These are phyloP conservation scores for Ellobius talpinus DNA, from an alignment of 2,113 vertebrate genomes.

Conservation along the genomic window DNA sequence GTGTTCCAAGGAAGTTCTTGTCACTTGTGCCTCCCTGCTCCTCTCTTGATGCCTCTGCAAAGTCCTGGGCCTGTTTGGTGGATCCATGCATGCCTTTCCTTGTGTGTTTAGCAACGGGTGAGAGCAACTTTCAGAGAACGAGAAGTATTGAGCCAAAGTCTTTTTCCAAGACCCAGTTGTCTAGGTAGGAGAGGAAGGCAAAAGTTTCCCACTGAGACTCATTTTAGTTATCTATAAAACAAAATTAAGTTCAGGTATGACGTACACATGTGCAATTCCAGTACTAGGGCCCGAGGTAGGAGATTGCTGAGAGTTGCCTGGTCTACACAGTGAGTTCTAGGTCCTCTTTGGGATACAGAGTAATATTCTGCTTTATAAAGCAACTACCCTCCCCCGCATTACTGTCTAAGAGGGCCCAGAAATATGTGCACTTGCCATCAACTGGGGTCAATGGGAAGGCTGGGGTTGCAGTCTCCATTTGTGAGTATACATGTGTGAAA, in stretches of 20 bases:
- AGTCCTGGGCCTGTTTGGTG: background rate
- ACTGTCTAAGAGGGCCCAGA: background rate
- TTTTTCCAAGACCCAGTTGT: constrained; percentile 17
- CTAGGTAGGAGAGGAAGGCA: background rate
- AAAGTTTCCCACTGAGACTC: background rate
- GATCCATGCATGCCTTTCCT: rapidly evolving
- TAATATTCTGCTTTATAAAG: background rate
- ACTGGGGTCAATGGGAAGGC: background rate
- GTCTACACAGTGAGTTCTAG: background rate
- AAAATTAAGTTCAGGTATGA: background rate
- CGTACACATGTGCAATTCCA: background rate
- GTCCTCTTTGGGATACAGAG: background rate
- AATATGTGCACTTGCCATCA: background rate
- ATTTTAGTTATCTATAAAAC: background rate
- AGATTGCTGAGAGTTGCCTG: background rate
- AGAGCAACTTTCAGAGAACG: constrained; percentile 6
- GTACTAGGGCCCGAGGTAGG: background rate
- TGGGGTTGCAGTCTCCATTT: too few relatives aligned
- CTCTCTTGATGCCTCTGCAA: background rate
- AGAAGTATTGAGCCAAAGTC: background rate
- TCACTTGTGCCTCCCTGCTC: background rate
- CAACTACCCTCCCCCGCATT: background rate
- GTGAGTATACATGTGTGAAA: rapidly evolving
- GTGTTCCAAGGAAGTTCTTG: background rate
- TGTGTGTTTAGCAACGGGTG: background rate